Percentiles rank a stretch among this genome's conserved stretches.
Conservation (phyloP, 2,113 vertebrate genomes). For the Plectropomus leopardus region DNA sequence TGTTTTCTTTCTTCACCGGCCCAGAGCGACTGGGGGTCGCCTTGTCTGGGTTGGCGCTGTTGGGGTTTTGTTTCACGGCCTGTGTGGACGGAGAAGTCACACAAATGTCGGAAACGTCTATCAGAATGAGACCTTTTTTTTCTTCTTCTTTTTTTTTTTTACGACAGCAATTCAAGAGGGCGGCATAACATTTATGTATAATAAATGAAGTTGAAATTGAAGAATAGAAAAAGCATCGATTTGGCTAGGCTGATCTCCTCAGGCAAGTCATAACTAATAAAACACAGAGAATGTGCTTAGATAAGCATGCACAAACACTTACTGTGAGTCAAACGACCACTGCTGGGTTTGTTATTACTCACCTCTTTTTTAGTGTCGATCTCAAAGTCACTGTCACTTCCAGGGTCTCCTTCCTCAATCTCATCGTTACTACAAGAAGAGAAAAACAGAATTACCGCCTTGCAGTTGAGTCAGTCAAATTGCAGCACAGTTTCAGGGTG, state of each 20-base stretch:
- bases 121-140: background rate
- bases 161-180: background rate
- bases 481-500: too few relatives aligned
- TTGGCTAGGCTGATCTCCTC: slow-evolving; percentile 3
- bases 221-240: background rate
- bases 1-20: slow-evolving; percentile 88
- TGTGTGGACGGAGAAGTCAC: slow-evolving; percentile 23
- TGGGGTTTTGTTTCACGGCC: slow-evolving; percentile 78
- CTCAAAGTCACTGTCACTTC: slow-evolving; percentile 90
- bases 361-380: slow-evolving; percentile 91
- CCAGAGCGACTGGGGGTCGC: slow-evolving; percentile 75
- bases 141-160: too few relatives aligned
- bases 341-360: slow-evolving; percentile 26
- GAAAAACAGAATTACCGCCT: too few relatives aligned
- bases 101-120: background rate
- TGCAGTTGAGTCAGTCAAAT: too few relatives aligned
- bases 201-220: slow-evolving; percentile 17
- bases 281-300: background rate
- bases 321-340: background rate
- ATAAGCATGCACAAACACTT: background rate
- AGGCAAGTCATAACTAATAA: slow-evolving; percentile 11
- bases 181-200: background rate
- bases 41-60: slow-evolving; percentile 72
- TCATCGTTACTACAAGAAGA: slow-evolving; percentile 86
- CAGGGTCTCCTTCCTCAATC: slow-evolving; percentile 87